These are phyloP conservation scores for Erynnis tages DNA, from an alignment of 2,888 invertebrate genomes.

Conservation along the genomic window DNA sequence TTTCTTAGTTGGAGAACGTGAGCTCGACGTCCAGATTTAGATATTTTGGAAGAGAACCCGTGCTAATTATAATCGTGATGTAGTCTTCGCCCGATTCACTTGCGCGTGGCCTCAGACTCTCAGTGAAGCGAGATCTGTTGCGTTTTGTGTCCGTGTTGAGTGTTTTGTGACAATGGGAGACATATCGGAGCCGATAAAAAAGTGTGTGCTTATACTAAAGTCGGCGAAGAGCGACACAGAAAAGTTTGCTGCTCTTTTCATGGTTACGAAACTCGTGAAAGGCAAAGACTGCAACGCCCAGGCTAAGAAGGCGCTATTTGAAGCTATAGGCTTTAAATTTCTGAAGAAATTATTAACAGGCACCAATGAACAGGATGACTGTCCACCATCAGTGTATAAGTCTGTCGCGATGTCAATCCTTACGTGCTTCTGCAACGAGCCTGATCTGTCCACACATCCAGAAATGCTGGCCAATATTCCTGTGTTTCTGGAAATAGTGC, in stretches of 20 bases:
- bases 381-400: constrained; percentile 94
- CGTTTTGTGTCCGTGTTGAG: constrained; percentile 64
- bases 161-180: constrained; percentile 75
- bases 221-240: constrained; percentile 92
- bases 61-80: constrained; percentile 80
- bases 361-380: constrained; percentile 90
- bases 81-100: constrained; percentile 69
- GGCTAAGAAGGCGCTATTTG: constrained; percentile 91
- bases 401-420: constrained; percentile 94
- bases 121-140: constrained; percentile 74
- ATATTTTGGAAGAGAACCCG: constrained; percentile 80
- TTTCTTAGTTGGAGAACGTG: constrained; percentile 80
- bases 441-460: constrained; percentile 89
- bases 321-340: constrained; percentile 94
- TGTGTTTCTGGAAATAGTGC: constrained; percentile 91
- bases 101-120: constrained; percentile 61
- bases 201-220: constrained; percentile 91
- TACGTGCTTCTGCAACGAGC: constrained; percentile 91
- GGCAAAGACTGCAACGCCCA: constrained; percentile 89
- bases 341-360: constrained; percentile 89
- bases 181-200: constrained; percentile 91
- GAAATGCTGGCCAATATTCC: constrained; percentile 92
- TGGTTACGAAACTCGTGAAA: constrained; percentile 94
- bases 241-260: constrained; percentile 94
- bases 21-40: constrained; percentile 81